A percentile compares a stretch with the other conserved stretches of the same genome.
These are phyloP conservation scores for Dermolepida albohirtum DNA, from an alignment of 2,888 invertebrate genomes.

Conservation along the genomic window DNA sequence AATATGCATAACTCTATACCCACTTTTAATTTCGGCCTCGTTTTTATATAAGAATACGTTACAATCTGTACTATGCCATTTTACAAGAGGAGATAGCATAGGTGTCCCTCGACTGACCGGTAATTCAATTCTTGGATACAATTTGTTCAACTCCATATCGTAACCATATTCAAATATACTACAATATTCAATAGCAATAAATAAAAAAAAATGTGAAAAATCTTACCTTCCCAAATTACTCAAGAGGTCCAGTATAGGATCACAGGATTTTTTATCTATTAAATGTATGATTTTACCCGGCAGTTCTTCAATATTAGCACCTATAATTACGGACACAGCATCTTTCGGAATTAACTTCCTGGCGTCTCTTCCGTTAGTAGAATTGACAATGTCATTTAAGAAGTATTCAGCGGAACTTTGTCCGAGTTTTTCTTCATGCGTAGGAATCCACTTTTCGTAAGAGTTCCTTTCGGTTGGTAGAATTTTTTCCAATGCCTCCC, in stretches of 20 bases:
- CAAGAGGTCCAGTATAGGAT: slow-evolving; percentile 8
- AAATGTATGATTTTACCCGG: neutral
- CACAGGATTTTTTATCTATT: slow-evolving; percentile 3
- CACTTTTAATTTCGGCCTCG: slow-evolving; percentile 75
- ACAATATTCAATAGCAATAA: slow-evolving; percentile 52
- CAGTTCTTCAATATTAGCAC: neutral
- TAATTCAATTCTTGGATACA: slow-evolving; percentile 81
- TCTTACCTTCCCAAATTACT: slow-evolving; percentile 30
- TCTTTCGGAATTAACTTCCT: neutral
- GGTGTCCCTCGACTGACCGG: slow-evolving; percentile 90
- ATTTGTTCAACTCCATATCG: slow-evolving; percentile 77
- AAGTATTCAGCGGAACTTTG: slow-evolving; percentile 13
- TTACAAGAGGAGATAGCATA: slow-evolving; percentile 84
- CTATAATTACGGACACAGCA: slow-evolving; percentile 1
- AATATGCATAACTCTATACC: slow-evolving; percentile 73
- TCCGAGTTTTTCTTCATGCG: neutral
- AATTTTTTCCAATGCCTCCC: slow-evolving; percentile 1
- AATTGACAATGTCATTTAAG: neutral
- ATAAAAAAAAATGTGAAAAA: neutral
- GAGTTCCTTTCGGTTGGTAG: neutral
- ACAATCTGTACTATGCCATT: slow-evolving; percentile 88
- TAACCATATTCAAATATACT: slow-evolving; percentile 84
- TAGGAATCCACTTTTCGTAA: slow-evolving; percentile 17
- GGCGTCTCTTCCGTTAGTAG: neutral
- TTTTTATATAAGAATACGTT: slow-evolving; percentile 76